phyloP scores from a whole-genome alignment of 1,140 invertebrate genomes.

The Drosophila nikananu region DNA sequence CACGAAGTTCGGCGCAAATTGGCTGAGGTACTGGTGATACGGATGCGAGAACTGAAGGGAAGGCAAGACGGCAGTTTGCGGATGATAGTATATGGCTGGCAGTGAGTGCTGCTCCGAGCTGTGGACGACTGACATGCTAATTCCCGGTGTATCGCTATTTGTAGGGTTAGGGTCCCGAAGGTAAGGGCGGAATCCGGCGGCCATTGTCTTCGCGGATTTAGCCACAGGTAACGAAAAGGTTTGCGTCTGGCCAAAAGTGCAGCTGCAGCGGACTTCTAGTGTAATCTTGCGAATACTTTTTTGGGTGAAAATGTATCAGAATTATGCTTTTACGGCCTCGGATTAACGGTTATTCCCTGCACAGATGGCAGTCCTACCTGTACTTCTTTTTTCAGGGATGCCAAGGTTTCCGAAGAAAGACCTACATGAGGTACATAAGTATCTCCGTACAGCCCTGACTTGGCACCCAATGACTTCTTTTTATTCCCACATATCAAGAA shows the following conservation, averaged over 20 bases:
- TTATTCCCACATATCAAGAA: too few species aligned
- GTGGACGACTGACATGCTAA: conserved; percentile 44
- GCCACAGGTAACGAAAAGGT: conserved; percentile 45
- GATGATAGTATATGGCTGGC: conserved; percentile 10
- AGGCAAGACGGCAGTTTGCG: conserved; percentile 1
- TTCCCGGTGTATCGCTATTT: conserved; percentile 35
- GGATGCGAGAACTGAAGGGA: conserved; percentile 20
- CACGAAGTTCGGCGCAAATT: conserved; percentile 37
- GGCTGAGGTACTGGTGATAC: conserved; percentile 47
- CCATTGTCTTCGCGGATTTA: conserved; percentile 28
- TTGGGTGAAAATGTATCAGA: conserved; percentile 6
- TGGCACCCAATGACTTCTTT: too few species aligned
- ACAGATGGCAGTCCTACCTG: conserved; percentile 57
- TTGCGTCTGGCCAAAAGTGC: conserved; percentile 10
- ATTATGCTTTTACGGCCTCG: conserved; percentile 52
- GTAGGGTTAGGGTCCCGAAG: conserved; percentile 25
- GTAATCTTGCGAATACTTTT: conserved; percentile 29
- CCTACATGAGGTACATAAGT: background rate
- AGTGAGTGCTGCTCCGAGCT: conserved; percentile 1
- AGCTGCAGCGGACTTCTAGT: conserved; percentile 19
- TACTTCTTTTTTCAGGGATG: conserved; percentile 22
- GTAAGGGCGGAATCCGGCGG: conserved; percentile 25
- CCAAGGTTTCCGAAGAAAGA: conserved; percentile 4
- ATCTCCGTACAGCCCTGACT: too few species aligned
- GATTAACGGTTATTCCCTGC: conserved; percentile 61